Evolutionary conservation across 2,113 vertebrate genomes (phyloP), one percentile per base, ranked within the genome.

Genomic region (Galemys pyrenaicus): DNA sequence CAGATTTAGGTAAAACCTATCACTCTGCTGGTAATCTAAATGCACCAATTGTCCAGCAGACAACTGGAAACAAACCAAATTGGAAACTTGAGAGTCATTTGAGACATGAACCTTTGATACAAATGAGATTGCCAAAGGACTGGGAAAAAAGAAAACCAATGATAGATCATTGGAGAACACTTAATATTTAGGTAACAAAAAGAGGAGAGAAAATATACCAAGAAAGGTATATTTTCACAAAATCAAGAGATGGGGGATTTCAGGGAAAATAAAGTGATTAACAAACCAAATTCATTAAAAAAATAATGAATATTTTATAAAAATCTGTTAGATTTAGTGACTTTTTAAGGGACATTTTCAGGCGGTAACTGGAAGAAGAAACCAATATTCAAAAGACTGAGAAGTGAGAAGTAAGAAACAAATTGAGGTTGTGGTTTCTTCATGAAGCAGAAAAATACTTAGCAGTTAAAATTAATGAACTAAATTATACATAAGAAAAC

Each of bases 1-100:
- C 32, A 95, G 68, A 93, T 94, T 87, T 89, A 93, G 89, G 93
- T 81, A 75, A 96, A 89, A 67, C 87, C 71, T 80, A 74, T 77
- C 64, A 82, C 68, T 74, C 49, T 92, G 86, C 56, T 94, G 78
- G 85, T 35, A 17, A 58, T 68, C n/a, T n/a, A n/a, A n/a, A n/a
- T n/a, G n/a, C n/a, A n/a, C n/a, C n/a, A n/a, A n/a, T n/a, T n/a
- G 71, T 77, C 75, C 80, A 56, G 32, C 26, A 71, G 75, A 89
- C 56, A 92, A 87, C 0, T 89, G 71, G 54, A 96, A 95, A 87
- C 46, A 80, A 91, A 89, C 20, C 6, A 5, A 95, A 89, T 62
- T n/a, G 37, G 37, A 80, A 10, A 95, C 89, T 83, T 74, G 28
- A 93, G 37, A 81, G n/a, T 78, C 28, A 56, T 65, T 60, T 74